Conservation (phyloP, 1,140 invertebrate species). For the Galleria mellonella region DNA sequence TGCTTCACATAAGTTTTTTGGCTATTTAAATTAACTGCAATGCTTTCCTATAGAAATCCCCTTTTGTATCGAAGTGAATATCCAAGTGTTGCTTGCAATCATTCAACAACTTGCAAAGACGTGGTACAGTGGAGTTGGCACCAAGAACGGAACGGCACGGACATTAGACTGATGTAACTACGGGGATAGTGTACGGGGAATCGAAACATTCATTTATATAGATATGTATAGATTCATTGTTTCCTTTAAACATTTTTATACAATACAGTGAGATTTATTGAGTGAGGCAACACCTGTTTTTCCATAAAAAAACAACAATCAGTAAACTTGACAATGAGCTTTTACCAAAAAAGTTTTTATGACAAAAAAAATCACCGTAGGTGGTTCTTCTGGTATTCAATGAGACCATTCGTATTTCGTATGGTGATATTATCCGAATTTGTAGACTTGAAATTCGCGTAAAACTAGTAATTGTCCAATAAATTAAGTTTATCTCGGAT, state of each 20-base stretch:
- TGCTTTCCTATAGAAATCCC: too few species aligned
- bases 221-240: neutral
- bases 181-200: too few species aligned
- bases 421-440: neutral
- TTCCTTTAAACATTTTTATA: neutral
- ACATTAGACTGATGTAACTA: too few species aligned
- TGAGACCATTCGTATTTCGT: conserved; percentile 1
- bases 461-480: conserved; percentile 11
- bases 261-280: conserved; percentile 3
- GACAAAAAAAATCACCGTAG: conserved; percentile 6
- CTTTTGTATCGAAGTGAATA: too few species aligned
- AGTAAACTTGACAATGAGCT: conserved; percentile 15
- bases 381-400: conserved; percentile 2
- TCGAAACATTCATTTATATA: too few species aligned
- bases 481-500: conserved; percentile 8
- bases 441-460: conserved; percentile 2
- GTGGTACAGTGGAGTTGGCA: too few species aligned
- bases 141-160: too few species aligned
- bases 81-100: too few species aligned
- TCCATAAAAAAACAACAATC: conserved; percentile 9
- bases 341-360: conserved; percentile 16
- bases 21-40: too few species aligned
- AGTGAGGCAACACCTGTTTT: neutral
- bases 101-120: too few species aligned
- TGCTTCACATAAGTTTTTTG: too few species aligned